Base-by-base conservation (phyloP, 2,113 vertebrate species). In the Scytalopus superciliaris region DNA sequence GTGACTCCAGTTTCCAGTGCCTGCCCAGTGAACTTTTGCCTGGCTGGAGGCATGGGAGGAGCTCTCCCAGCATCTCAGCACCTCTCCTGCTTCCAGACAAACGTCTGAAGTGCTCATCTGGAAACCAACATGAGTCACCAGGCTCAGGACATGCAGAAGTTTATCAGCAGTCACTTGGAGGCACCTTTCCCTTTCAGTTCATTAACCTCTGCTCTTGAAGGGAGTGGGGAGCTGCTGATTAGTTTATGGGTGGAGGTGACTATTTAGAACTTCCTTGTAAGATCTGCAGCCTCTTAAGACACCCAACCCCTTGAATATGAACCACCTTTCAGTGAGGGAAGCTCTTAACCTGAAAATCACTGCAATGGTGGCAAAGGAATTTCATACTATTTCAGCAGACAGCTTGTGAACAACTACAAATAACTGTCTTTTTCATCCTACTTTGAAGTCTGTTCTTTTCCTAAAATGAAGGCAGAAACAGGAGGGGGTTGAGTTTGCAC, bases 71-170 rank as follows among this genome's bases (percentile, higher is more conserved):
- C 11, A 3, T 33, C 80, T 75, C 72, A 57, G 68, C 80, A 39
- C 39, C 7, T 8, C 62, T 93, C 77, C 40, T 78, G 56, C 89
- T 96, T 85, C 90, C 92, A 82, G 91, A 69, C 60, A 84, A 86
- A 72, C 14, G 28, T 72, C 89, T 56, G 7, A 75, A 82, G 62
- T 39, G 91, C 42, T 89, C 69, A 40, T 80, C 53, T 73, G 30
- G 67, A 96, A 75, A 95, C 37, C 21, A 47, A 84, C 30, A 21
- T 77, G 94, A 96, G 82, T 92, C 94, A 95, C 72, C 59, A 19
- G 64, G 89, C 69, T 64, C 81, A 68, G 67, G 84, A 85, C 84
- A 63, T 28, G 53, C 12, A 30, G 52, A 83, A 78, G 73, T 75
- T 96, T 87, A 91, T 88, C 85, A 85, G 76, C 47, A 89, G 50